Evolutionary conservation across 1,140 invertebrate species (phyloP).

Genomic region (Radopholus similis): DNA sequence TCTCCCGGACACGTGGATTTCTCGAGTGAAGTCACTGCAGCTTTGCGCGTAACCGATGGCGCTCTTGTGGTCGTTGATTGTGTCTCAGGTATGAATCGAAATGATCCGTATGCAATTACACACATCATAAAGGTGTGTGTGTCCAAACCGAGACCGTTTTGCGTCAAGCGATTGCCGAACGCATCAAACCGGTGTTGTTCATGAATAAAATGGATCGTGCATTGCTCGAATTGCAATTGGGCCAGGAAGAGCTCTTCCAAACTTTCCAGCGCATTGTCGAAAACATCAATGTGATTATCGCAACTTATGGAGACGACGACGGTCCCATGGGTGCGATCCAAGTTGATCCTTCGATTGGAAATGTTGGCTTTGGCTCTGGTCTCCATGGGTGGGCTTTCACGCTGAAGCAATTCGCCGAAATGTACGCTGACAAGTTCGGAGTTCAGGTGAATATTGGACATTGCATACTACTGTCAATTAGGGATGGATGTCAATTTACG

Average conservation of each 20-base stretch:
- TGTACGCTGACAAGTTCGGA: slow-evolving; percentile 86
- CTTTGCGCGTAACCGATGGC: slow-evolving; percentile 96
- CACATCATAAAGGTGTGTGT: slow-evolving; percentile 78
- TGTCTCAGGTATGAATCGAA: slow-evolving; percentile 75
- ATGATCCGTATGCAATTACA: not conserved
- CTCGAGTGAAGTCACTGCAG: slow-evolving; percentile 96
- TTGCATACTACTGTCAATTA: not conserved
- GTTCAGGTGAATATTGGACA: slow-evolving; percentile 9
- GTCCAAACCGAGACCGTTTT: slow-evolving; percentile 98
- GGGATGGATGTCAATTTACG: not conserved
- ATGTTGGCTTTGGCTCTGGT: slow-evolving; percentile 95
- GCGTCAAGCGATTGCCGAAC: slow-evolving; percentile 95
- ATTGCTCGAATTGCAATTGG: slow-evolving; percentile 81
- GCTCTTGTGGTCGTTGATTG: slow-evolving; percentile 98
- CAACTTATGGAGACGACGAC: slow-evolving; percentile 90
- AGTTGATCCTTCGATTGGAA: slow-evolving; percentile 93
- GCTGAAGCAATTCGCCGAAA: slow-evolving; percentile 96
- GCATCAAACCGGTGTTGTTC: slow-evolving; percentile 97
- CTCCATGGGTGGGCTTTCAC: slow-evolving; percentile 99
- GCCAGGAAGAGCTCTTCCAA: slow-evolving; percentile 93
- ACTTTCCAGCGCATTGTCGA: slow-evolving; percentile 99
- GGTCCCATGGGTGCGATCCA: slow-evolving; percentile 98
- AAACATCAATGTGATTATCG: slow-evolving; percentile 99
- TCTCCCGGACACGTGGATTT: slow-evolving; percentile 99
- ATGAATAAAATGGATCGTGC: slow-evolving; percentile 99